Evolutionary conservation across 2,113 vertebrate species (phyloP).

Genomic region (Cromileptes altivelis): DNA sequence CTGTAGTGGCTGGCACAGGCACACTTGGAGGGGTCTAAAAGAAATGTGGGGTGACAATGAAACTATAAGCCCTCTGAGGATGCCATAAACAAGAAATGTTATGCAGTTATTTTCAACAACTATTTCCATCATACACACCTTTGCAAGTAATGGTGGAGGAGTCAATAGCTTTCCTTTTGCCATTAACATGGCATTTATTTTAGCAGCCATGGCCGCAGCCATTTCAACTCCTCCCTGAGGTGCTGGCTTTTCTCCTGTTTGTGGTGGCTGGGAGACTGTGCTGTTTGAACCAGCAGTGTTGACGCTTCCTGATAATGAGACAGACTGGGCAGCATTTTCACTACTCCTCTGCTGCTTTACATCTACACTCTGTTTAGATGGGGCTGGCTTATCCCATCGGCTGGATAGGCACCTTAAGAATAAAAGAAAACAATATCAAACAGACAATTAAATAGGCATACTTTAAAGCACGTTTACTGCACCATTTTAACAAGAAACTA

Average conservation of each 20-base stretch:
- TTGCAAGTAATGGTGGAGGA: slow-evolving; percentile 83
- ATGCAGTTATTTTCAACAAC: background rate
- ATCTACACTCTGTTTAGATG: slow-evolving; percentile 70
- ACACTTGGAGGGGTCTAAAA: slow-evolving; percentile 64
- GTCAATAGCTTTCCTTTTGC: slow-evolving; percentile 96
- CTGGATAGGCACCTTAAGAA: slow-evolving; percentile 80
- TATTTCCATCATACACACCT: slow-evolving; percentile 66
- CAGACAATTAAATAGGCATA: background rate
- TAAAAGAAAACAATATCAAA: background rate
- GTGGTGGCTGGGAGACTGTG: slow-evolving; percentile 25
- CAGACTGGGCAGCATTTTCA: slow-evolving; percentile 60
- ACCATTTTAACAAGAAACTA: background rate
- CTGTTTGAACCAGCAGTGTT: slow-evolving; percentile 21
- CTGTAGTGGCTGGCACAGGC: slow-evolving; percentile 59
- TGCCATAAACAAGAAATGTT: background rate
- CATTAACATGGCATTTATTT: slow-evolving; percentile 98
- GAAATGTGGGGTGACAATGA: background rate
- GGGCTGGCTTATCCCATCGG: slow-evolving; percentile 84
- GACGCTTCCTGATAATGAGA: slow-evolving; percentile 51
- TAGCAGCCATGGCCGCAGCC: slow-evolving; percentile 94
- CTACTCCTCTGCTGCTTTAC: slow-evolving; percentile 60
- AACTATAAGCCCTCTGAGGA: background rate
- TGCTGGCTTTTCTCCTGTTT: slow-evolving; percentile 35
- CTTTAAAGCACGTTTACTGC: background rate
- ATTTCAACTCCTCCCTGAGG: slow-evolving; percentile 89